phyloP scores from a whole-genome alignment of 2,888 invertebrate genomes.

The Candidula unifasciata region DNA sequence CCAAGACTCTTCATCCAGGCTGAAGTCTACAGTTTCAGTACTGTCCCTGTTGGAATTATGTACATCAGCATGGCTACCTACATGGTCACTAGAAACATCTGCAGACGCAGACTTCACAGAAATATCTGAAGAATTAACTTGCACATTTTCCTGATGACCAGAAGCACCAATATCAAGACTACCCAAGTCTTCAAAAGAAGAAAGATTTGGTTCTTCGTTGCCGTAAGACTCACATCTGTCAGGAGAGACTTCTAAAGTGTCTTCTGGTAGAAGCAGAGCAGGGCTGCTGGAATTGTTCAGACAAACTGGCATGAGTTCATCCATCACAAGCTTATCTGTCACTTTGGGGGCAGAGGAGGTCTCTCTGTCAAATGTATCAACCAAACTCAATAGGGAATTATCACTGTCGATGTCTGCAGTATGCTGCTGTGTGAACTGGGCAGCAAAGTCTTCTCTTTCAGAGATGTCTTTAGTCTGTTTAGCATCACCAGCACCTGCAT shows the following conservation, averaged over 20 bases:
- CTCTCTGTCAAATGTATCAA: not conserved
- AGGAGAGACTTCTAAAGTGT: not conserved
- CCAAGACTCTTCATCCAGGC: conserved; percentile 55
- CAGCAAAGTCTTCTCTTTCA: not conserved
- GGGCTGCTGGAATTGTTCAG: conserved; percentile 31
- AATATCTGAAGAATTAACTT: not conserved
- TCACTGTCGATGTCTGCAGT: conserved; percentile 1
- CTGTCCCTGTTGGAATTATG: conserved; percentile 1
- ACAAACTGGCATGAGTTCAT: not conserved
- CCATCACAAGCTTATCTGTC: not conserved
- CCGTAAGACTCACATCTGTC: not conserved
- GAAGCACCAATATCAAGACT: not conserved
- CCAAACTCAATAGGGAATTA: not conserved
- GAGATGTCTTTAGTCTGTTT: not conserved
- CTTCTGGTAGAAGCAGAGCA: conserved; percentile 1
- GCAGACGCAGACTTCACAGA: not conserved
- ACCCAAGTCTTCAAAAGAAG: not conserved
- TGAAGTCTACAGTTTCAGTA: conserved; percentile 40
- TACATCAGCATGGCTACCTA: not conserved
- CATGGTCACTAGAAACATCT: not conserved
- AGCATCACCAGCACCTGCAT: conserved; percentile 30
- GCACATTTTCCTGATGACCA: not conserved
- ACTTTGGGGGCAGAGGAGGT: not conserved
- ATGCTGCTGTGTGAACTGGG: not conserved
- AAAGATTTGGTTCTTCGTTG: not conserved